A percentile compares a stretch with the other conserved stretches of the same genome.
Conservation (phyloP, 2,888 invertebrate species). For the Agrochola circellaris region DNA sequence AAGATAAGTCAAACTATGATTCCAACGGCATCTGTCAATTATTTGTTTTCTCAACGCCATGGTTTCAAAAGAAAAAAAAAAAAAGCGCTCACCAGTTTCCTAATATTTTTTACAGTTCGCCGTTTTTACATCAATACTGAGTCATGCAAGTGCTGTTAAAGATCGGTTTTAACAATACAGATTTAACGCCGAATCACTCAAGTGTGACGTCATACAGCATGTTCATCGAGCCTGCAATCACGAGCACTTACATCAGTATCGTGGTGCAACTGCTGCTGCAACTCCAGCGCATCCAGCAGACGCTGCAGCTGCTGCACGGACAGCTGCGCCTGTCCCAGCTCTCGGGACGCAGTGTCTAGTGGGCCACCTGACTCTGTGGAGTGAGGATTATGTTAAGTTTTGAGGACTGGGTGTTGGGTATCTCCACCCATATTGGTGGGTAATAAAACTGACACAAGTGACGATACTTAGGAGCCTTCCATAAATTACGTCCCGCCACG, state of each 20-base stretch:
- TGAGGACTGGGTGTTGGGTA: neutral
- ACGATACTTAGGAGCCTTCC: neutral
- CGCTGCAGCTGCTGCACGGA: constrained; percentile 92
- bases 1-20: neutral
- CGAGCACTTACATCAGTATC: constrained; percentile 87
- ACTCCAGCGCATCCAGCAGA: constrained; percentile 90
- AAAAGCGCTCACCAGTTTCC: constrained; percentile 15
- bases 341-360: constrained; percentile 92
- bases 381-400: neutral
- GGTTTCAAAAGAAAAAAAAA: neutral
- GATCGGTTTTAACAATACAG: neutral
- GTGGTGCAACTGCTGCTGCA: constrained; percentile 86
- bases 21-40: neutral
- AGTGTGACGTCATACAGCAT: neutral
- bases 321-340: constrained; percentile 92
- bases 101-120: neutral
- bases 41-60: too few relatives aligned
- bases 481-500: neutral
- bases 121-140: neutral
- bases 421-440: neutral
- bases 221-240: constrained; percentile 13
- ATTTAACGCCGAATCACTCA: neutral
- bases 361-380: constrained; percentile 91
- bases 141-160: neutral
- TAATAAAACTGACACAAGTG: neutral